A percentile compares a stretch with the other conserved stretches of the same genome.
Conservation (phyloP, 2,888 invertebrate species). For the Xestia xanthographa region DNA sequence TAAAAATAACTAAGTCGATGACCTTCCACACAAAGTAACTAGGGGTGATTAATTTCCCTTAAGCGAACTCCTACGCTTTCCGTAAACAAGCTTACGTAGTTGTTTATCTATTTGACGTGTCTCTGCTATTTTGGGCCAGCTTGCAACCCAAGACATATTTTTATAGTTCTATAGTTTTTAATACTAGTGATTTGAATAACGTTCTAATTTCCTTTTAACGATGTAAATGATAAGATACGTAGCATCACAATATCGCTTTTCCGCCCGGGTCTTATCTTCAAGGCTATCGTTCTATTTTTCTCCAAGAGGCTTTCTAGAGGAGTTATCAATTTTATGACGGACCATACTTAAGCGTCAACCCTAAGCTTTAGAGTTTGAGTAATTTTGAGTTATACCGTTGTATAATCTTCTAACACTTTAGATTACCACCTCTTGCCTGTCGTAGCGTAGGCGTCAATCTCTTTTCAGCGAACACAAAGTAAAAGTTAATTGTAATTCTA, state of each 20-base stretch:
- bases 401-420: constrained; percentile 3
- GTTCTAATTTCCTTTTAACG: constrained; percentile 19
- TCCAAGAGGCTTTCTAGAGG: constrained; percentile 3
- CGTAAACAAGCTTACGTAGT: constrained; percentile 4
- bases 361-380: constrained; percentile 17
- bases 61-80: constrained; percentile 9
- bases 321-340: constrained; percentile 56
- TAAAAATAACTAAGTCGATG: background rate
- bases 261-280: constrained; percentile 11
- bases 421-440: background rate
- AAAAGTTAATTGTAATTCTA: constrained; percentile 13
- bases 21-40: constrained; percentile 16
- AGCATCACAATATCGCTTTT: constrained; percentile 11
- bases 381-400: constrained; percentile 12
- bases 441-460: background rate
- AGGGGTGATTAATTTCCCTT: constrained; percentile 18
- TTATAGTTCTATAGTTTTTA: constrained; percentile 15
- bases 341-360: constrained; percentile 11
- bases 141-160: background rate
- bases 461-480: constrained; percentile 5
- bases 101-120: constrained; percentile 9
- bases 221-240: constrained; percentile 12
- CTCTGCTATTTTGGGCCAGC: background rate
- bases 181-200: constrained; percentile 16
- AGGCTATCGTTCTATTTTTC: constrained; percentile 30